Base-by-base conservation (phyloP, 2,113 vertebrate species). In the Salminus brasiliensis region DNA sequence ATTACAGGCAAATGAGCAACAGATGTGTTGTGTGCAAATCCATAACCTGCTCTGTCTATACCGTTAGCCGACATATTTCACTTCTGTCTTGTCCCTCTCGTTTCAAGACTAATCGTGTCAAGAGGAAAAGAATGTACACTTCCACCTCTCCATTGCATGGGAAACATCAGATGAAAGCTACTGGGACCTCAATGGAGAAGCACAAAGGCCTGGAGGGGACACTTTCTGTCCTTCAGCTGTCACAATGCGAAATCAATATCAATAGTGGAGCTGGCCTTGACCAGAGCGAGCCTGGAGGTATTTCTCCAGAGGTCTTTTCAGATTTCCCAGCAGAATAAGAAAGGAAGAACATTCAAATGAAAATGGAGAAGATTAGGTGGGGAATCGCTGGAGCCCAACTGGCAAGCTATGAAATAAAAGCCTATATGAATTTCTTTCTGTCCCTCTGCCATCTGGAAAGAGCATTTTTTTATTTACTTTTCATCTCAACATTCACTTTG, bases 1-100 rank as follows among this genome's bases (percentile, higher is more conserved):
- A 63, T 76, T 81, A 76, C 36, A 27, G 68, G 47, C 66, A 75
- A 81, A 81, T 71, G 73, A 36, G 34, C 66, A 63, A 62, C 79
- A 81, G 66, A 74, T 63, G 72, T 71, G 43, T 30, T 25, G 18
- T 75, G 66, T 49, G 27, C 66, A 81, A 63, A 81, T 15, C 72
- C 72, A 81, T 60, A 75, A 70, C 70, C 49, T 62, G 62, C 67
- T 21, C 47, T n/a, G 36, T 43, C 57, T 13, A 49, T 55, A 76
- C 34, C 71, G 57, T 72, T 62, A 62, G 66, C 34, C 57, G 67
- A 53, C 65, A 76, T 41, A 74, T 70, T 47, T 70, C 62, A 59
- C 53, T 73, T 32, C 27, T 43, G 80, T 39, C 55, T 70, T 70
- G 39, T 57, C 47, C 71, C 66, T 69, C 65, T 23, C 36, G 53